phyloP scores from a whole-genome alignment of 1,140 invertebrate species.

The Eurytemora carolleeae region DNA sequence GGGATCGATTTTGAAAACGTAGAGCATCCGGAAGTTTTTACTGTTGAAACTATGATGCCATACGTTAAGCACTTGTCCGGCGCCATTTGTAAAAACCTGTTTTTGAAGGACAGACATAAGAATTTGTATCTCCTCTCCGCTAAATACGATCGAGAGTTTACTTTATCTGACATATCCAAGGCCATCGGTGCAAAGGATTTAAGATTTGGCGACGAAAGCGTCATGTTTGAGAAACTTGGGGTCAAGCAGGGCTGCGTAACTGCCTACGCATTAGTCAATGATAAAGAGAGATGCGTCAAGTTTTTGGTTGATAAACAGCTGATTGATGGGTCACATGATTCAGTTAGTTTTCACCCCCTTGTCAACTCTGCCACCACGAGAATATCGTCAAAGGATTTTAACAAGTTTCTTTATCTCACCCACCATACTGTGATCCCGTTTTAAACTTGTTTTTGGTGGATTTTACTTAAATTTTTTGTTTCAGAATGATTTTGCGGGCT shows the following conservation, averaged over 20 bases:
- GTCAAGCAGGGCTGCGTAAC: conserved; percentile 26
- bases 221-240: conserved; percentile 24
- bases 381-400: conserved; percentile 21
- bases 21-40: conserved; percentile 26
- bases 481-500: too few relatives aligned
- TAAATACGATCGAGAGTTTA: conserved; percentile 24
- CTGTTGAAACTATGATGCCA: conserved; percentile 26
- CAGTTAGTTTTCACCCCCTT: conserved; percentile 26
- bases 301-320: conserved; percentile 23
- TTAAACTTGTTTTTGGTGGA: too few relatives aligned
- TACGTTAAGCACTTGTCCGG: conserved; percentile 23
- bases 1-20: conserved; percentile 19
- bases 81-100: conserved; percentile 27
- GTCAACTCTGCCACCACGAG: conserved; percentile 24
- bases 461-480: too few relatives aligned
- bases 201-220: conserved; percentile 25
- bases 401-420: conserved; percentile 22
- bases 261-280: conserved; percentile 26
- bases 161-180: conserved; percentile 25
- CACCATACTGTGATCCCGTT: too few relatives aligned
- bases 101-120: conserved; percentile 28
- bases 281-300: conserved; percentile 23
- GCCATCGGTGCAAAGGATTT: conserved; percentile 23
- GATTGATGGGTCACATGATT: conserved; percentile 18
- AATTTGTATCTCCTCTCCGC: conserved; percentile 25